Evolutionary conservation across 2,888 invertebrate species (phyloP).

Genomic region (Papilio demoleus): DNA sequence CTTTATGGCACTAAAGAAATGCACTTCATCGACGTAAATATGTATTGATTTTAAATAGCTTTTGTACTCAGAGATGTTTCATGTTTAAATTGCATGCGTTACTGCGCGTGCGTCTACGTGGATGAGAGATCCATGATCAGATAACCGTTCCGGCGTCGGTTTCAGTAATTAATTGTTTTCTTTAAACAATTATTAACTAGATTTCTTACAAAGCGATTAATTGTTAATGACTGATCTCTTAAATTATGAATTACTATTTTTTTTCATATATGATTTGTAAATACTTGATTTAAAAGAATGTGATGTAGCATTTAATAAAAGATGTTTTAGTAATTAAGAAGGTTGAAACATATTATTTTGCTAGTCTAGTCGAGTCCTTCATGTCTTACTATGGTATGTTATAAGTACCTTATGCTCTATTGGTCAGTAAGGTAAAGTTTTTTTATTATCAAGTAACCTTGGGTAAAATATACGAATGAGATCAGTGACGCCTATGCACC

Average conservation of each 20-base stretch:
- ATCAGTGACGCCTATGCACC: neutral
- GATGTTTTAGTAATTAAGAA: no score
- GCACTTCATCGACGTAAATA: neutral
- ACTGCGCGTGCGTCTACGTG: neutral
- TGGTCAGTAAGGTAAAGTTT: neutral
- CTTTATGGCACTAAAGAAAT: no score
- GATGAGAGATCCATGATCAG: neutral
- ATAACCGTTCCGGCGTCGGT: constrained; percentile 1
- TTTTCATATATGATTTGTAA: no score
- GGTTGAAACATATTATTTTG: no score
- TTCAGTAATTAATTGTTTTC: neutral
- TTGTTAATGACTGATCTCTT: neutral
- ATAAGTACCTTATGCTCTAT: neutral
- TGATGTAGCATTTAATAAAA: no score
- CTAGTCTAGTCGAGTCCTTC: neutral
- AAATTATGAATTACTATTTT: neutral
- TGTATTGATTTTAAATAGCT: constrained; percentile 11
- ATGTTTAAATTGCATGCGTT: neutral
- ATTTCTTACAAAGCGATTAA: neutral
- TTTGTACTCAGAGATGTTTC: neutral
- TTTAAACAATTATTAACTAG: neutral
- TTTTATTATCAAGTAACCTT: constrained; percentile 2
- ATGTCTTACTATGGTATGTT: neutral
- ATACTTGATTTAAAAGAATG: no score
- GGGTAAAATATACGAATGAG: constrained; percentile 1